Evolutionary conservation across 1,140 invertebrate genomes (phyloP).

Genomic region (Drosophila chauvacae): DNA sequence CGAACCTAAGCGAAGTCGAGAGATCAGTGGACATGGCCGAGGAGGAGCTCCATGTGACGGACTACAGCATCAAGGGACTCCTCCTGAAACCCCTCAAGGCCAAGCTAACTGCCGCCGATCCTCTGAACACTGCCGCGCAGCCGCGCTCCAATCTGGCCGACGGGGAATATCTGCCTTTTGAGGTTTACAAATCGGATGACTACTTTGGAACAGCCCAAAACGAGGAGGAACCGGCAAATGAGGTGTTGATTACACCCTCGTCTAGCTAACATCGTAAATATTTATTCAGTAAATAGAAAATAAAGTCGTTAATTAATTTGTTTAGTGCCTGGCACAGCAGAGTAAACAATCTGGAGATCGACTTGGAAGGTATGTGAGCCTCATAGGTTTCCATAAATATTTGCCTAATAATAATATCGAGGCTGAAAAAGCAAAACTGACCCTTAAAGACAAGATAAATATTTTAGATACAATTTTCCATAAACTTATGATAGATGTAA

Average conservation of each 20-base stretch:
- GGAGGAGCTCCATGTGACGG: conserved; percentile 75
- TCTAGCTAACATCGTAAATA: conserved; percentile 1
- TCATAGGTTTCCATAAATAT: conserved; percentile 2
- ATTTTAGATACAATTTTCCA: not conserved
- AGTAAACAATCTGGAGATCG: not conserved
- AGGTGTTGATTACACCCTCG: conserved; percentile 5
- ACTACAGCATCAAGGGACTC: conserved; percentile 77
- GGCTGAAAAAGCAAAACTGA: too few species aligned
- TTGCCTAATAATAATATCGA: not conserved
- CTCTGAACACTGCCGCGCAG: not conserved
- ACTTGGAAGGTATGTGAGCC: not conserved
- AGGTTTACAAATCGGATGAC: conserved; percentile 64
- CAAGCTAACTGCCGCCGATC: conserved; percentile 46
- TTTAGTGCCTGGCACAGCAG: not conserved
- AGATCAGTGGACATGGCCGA: conserved; percentile 73
- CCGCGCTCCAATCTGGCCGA: conserved; percentile 52
- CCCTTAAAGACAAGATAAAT: not conserved
- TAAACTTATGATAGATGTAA: not conserved
- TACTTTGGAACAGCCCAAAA: conserved; percentile 53
- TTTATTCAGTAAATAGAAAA: conserved; percentile 26
- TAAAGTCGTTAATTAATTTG: conserved; percentile 2
- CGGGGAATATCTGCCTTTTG: conserved; percentile 64
- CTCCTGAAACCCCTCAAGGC: conserved; percentile 73
- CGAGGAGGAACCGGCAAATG: not conserved
- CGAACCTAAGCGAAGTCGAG: conserved; percentile 70